Conservation (phyloP, 2,888 invertebrate species). For the Tiliacea citrago region DNA sequence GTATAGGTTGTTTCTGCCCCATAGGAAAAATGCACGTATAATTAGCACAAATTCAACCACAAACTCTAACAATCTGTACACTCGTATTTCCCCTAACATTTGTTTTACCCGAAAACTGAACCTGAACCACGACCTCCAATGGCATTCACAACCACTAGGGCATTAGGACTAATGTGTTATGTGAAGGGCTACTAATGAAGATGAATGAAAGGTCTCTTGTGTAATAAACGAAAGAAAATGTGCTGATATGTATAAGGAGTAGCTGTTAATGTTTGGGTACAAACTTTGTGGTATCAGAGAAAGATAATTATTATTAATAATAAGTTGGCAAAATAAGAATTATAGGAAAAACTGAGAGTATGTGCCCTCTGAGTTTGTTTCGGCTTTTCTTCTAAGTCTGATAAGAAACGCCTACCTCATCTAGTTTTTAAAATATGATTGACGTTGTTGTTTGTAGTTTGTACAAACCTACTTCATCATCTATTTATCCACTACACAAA, state of each 20-base stretch:
- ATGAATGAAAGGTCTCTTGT: conserved; percentile 37
- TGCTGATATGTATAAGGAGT: conserved; percentile 35
- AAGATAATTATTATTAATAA: conserved; percentile 13
- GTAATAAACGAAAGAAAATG: conserved; percentile 38
- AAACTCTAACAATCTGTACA: neutral
- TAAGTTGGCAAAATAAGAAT: neutral
- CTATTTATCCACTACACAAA: no score
- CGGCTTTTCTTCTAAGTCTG: no score
- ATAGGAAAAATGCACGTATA: no score
- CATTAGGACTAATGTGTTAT: conserved; percentile 41
- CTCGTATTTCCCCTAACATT: neutral
- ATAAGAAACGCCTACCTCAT: no score
- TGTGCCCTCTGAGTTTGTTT: no score
- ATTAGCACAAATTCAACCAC: neutral
- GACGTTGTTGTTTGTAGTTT: no score
- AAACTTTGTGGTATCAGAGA: neutral
- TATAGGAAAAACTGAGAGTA: no score
- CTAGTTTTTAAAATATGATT: no score
- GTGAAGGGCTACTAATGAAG: conserved; percentile 47
- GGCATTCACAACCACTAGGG: conserved; percentile 3
- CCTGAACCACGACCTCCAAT: conserved; percentile 10
- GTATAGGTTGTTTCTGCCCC: no score
- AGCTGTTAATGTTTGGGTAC: neutral
- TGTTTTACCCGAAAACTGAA: conserved; percentile 6
- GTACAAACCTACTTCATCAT: no score